Base-by-base conservation (phyloP, 2,888 invertebrate genomes). In the Megamerina dolium region DNA sequence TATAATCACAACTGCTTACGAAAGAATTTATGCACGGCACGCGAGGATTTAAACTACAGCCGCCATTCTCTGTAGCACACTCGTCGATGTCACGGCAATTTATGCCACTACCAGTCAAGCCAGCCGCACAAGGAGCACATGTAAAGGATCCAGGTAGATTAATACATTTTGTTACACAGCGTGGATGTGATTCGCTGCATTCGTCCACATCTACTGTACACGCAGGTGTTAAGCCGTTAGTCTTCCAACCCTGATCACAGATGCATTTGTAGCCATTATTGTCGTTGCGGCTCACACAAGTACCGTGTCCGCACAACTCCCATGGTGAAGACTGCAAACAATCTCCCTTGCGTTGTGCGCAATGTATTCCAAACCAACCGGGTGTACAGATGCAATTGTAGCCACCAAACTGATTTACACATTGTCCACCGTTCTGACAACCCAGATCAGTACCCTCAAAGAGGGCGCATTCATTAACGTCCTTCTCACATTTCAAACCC, bases 401-500 rank as follows among this genome's bases (percentile, higher is more conserved):
- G 12, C 82, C 75, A 41, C 94, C 94, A 2, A 77, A 80, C 43
- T 75, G 79, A 66, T 94, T 93, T 16, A 81, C 69, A 61, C 94
- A 94, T 3, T 82, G 83, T 0, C 85, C 93, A 12, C 87, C 87
- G 72, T 94, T 91, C 73, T 94, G 93, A 66, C 95, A 95, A 3
- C 92, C 93, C 32, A 89, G 74, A 63, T 88, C 91, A 0, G 92
- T 92, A 21, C 89, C 90, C 6, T 77, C 76, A 60, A 82, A 87
- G 56, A 78, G 76, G 1, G 76, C 74, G 66, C 95, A 95, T 73
- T 95, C 95, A 61, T 95, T 86, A 0, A 94, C 86, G 66, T 95
- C 94, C 2, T 70, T 65, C 37, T 81, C 78, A 66, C 95, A 95
- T 3, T 66, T 71, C 4, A 67, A 51, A 3, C 88, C 88, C 83